These are phyloP conservation scores for Candidula unifasciata DNA, from an alignment of 2,888 invertebrate genomes.

Conservation along the genomic window DNA sequence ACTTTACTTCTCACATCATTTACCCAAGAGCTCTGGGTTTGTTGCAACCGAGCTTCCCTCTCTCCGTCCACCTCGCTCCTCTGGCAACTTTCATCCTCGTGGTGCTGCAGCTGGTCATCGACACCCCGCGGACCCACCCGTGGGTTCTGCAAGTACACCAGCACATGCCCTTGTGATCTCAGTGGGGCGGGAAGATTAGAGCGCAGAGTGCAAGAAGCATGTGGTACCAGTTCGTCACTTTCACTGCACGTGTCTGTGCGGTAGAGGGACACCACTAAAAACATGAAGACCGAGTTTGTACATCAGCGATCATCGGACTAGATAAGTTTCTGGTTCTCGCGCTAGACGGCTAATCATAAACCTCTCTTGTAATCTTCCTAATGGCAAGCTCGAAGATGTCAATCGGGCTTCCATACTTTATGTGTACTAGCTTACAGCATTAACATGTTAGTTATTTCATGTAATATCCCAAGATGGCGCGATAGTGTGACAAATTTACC, in stretches of 20 bases:
- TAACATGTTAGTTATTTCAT: not conserved
- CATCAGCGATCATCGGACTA: not conserved
- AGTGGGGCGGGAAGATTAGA: slow-evolving; percentile 19
- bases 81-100: not conserved
- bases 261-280: not conserved
- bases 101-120: slow-evolving; percentile 18
- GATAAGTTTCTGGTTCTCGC: not conserved
- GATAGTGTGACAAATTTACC: slow-evolving; percentile 9
- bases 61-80: not conserved
- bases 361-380: not conserved
- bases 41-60: not conserved
- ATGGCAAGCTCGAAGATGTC: not conserved
- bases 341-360: too few species aligned
- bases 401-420: not conserved
- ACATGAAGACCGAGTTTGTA: not conserved
- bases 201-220: not conserved
- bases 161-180: slow-evolving; percentile 17
- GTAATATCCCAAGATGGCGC: not conserved
- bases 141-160: not conserved
- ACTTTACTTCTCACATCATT: not conserved
- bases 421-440: not conserved
- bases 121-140: not conserved
- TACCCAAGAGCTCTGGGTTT: not conserved
- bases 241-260: not conserved
- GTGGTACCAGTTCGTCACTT: not conserved